Conservation (phyloP, 2,888 invertebrate species). For the Frankliniella fusca region DNA sequence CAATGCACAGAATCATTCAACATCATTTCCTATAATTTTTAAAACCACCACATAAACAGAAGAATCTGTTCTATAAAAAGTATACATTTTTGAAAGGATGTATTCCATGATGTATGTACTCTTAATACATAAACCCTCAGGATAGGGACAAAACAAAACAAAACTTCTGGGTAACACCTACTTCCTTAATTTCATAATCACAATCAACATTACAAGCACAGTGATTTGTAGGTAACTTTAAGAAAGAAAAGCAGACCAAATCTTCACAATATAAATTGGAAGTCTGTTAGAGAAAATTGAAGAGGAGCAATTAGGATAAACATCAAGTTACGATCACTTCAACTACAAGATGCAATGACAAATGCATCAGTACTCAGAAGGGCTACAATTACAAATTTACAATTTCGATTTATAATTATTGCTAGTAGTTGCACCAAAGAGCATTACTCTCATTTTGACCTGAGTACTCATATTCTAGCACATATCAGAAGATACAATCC, state of each 20-base stretch:
- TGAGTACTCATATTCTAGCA: conserved; percentile 21
- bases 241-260: conserved; percentile 20
- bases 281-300: conserved; percentile 17
- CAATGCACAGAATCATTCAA: conserved; percentile 18
- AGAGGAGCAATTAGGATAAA: conserved; percentile 26
- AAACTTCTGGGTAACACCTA: conserved; percentile 1
- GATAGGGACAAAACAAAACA: conserved; percentile 19
- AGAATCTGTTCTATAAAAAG: conserved; percentile 20
- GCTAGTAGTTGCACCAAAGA: conserved; percentile 24
- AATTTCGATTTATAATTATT: conserved; percentile 24
- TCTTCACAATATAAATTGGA: neutral
- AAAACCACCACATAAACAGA: conserved; percentile 14
- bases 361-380: conserved; percentile 24
- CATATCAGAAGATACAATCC: conserved; percentile 26
- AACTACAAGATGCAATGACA: conserved; percentile 26
- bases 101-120: conserved; percentile 25
- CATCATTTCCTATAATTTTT: neutral
- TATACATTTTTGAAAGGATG: conserved; percentile 25
- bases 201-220: conserved; percentile 12
- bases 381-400: conserved; percentile 26
- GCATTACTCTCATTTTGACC: conserved; percentile 20
- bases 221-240: conserved; percentile 15
- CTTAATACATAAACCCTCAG: conserved; percentile 24
- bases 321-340: conserved; percentile 22
- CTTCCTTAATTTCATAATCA: conserved; percentile 1